Evolutionary conservation across 2,888 invertebrate genomes (phyloP), one percentile per base, ranked within the genome.

Genomic region (Digitonthophagus gazella): DNA sequence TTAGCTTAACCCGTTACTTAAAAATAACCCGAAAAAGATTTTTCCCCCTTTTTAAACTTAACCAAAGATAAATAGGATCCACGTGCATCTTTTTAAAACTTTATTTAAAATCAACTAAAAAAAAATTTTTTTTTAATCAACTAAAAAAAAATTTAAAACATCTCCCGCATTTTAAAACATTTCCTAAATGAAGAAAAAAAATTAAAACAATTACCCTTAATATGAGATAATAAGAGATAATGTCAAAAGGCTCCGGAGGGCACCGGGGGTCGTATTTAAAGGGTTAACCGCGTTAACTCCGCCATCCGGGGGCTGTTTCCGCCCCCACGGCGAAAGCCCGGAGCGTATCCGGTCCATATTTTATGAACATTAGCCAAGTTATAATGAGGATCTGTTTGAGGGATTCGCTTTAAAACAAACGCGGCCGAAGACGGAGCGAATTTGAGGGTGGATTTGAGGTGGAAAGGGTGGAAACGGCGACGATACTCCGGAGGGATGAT

Each of bases 331-430:
- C 74, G 14, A 75, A 72, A 75, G 72, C 76, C 71, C 72, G 69
- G 74, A 73, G 74, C 76, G 76, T 75, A 76, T 78, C 79, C 55
- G 64, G 65, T 82, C 72, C 76, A 83, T 83, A 83, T 82, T 83
- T 83, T 81, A 83, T 83, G 83, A 81, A 81, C 81, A 81, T 81
- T 82, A 81, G 81, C 80, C 80, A 83, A 83, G 77, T 82, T 82
- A 82, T 83, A 83, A 83, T 82, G 82, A 82, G 80, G 82, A 81
- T 81, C 82, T 82, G 82, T 82, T 83, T 83, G 82, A 81, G 80
- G 81, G 80, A 78, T 79, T 80, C 77, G 80, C 75, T 75, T 77
- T 74, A 73, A 73, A 76, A 75, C 77, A 77, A 77, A 76, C 74
- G 76, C 74, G 73, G 76, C 72, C 73, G 73, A 74, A 75, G 76